Evolutionary conservation across 23 tunicate genomes (phyloP), one percentile per base, ranked within the genome.

Genomic region (Phallusia fumigata): DNA sequence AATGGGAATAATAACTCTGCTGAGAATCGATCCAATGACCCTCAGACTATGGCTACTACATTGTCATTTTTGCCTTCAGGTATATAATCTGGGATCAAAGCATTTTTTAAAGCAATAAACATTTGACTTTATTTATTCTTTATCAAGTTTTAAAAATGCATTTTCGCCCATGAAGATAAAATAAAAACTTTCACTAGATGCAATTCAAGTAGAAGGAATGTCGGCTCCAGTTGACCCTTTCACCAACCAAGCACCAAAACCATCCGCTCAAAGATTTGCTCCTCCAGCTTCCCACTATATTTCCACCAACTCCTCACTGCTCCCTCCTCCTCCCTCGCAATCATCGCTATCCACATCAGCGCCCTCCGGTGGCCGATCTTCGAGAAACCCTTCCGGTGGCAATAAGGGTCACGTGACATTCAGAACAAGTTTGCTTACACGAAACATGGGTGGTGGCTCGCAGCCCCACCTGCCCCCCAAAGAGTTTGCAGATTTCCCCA

Each of bases 1-100:
- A 83, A 76, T 22, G 33, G 65, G 28, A 83, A 83, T 58, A 83
- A 83, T 58, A 83, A 52, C 52, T 8, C 58, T 18, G 58, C 69
- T 22, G 69, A 58, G 69, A 24, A 21, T 58, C 69, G 69, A 58
- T 21, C 69, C 16, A 24, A 24, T 24, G 69, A 58, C 16, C 16
- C 28, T 24, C 28, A 58, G 16, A 58, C 69, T 58, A 1, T 13
- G 28, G 8, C 69, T 6, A 24, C 69, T 11, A 6, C 3, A 22
- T 58, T 58, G 8, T 5, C 11, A 24, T 58, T 58, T 58, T 21
- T 58, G 69, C 69, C 69, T 1, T 58, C 69, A 24, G 69, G 69
- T 58, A 58, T 6, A 24, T 58, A 40, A 3, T 40, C 47, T 40
- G 5, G 47, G n/a, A n/a, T n/a, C n/a, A n/a, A n/a, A n/a, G n/a